These are phyloP conservation scores for Notarius lentiginosus DNA, from an alignment of 2,113 vertebrate species.

Conservation along the genomic window DNA sequence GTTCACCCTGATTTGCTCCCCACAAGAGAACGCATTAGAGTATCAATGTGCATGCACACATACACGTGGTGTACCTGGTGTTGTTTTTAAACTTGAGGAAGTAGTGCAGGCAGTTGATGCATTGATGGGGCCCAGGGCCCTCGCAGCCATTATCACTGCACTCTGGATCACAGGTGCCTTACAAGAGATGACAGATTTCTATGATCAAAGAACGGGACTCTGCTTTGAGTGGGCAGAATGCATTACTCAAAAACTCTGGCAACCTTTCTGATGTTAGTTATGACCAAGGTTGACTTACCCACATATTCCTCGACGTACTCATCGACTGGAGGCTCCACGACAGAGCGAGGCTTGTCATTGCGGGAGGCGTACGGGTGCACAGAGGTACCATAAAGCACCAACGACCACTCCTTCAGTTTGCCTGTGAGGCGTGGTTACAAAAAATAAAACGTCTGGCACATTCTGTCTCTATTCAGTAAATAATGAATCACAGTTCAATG, in stretches of 20 bases:
- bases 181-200: slow-evolving; percentile 39
- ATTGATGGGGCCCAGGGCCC: slow-evolving; percentile 94
- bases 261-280: background rate
- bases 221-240: slow-evolving; percentile 7
- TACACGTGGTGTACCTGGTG: slow-evolving; percentile 78
- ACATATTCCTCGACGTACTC: slow-evolving; percentile 91
- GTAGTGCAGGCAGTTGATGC: slow-evolving; percentile 93
- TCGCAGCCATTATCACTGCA: slow-evolving; percentile 93
- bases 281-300: slow-evolving; percentile 68
- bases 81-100: slow-evolving; percentile 99
- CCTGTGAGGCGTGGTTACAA: slow-evolving; percentile 66
- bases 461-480: background rate
- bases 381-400: slow-evolving; percentile 94
- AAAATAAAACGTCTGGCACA: background rate
- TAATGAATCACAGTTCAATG: background rate
- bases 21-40: background rate
- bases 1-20: background rate
- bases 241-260: slow-evolving; percentile 19
- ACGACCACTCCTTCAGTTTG: slow-evolving; percentile 97
- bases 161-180: slow-evolving; percentile 91
- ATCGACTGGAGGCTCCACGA: slow-evolving; percentile 73
- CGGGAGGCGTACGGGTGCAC: slow-evolving; percentile 90
- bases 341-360: slow-evolving; percentile 83
- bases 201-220: slow-evolving; percentile 24
- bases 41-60: background rate